Base-by-base conservation (phyloP, 1,140 invertebrate genomes). In the Drosophila albomicans region DNA sequence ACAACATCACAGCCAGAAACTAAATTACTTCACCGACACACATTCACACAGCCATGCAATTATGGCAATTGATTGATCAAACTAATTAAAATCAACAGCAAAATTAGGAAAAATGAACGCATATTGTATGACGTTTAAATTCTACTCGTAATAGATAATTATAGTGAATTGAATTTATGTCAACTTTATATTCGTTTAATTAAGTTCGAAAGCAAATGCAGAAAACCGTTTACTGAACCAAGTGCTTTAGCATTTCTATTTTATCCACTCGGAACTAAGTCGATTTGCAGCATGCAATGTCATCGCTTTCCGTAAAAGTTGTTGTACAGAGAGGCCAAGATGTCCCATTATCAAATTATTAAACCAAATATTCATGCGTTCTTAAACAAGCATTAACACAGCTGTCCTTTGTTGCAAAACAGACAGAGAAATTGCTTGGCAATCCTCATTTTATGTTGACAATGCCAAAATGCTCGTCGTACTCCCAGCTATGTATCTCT, bases 401-500 rank as follows among this genome's bases (percentile, higher is more conserved):
- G 56, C 48, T 41, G 45, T 20, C 7, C 8, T 10, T 48, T 38
- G 32, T 56, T 16, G 10, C 16, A 20, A 35, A 49, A 16, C 45
- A 61, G 13, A 8, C 15, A 7, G 13, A 15, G 45, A 48, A 64
- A 64, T 54, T 48, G 7, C 30, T 56, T 32, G 28, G 10, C 28
- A 48, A 46, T 51, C 25, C 28, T 57, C 63, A 52, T 30, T 58
- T 51, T 76, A 62, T 61, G 41, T 66, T 66, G 32, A 43, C 64
- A 71, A 72, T 78, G 41, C 46, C 69, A 86, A 81, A 75, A 72
- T 78, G 63, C 11, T 15, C 4, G 16, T 28, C 4, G 35, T 28
- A 15, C 52, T 52, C 58, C 52, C 1, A 41, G 11, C 35, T 13
- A 2, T 35, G 30, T 49, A 38, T 15, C 32, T 13, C 2, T 10